phyloP scores from a whole-genome alignment of 2,113 vertebrate species.

The Anseranas semipalmata region DNA sequence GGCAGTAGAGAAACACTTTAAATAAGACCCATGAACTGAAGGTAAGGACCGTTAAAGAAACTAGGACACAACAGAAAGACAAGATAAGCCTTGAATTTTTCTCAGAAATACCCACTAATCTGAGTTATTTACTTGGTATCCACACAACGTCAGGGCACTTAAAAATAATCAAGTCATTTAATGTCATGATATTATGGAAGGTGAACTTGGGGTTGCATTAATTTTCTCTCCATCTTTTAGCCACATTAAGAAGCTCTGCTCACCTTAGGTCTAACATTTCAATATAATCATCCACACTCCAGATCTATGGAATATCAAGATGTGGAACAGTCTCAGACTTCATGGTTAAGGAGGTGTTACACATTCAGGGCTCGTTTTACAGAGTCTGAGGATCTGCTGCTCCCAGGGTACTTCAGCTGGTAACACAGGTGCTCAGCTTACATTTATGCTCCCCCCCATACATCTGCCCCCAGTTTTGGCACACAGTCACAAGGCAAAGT shows the following conservation, averaged over 20 bases:
- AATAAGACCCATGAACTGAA: neutral
- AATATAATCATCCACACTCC: neutral
- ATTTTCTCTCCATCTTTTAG: slow-evolving; percentile 16
- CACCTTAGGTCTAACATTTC: neutral
- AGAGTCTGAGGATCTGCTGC: neutral
- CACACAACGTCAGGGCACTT: neutral
- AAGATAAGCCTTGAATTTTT: neutral
- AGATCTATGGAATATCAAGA: neutral
- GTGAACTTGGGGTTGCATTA: neutral
- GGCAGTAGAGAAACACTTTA: neutral
- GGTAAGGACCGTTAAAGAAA: neutral
- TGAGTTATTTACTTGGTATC: neutral
- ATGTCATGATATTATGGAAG: neutral
- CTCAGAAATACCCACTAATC: neutral
- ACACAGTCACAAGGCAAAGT: neutral
- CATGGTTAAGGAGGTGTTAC: neutral
- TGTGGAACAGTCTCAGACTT: neutral
- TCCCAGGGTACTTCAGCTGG: neutral
- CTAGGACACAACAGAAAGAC: neutral
- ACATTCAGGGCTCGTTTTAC: neutral
- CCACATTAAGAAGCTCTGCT: neutral
- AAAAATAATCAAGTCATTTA: neutral
- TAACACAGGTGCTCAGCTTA: neutral
- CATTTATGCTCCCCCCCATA: neutral
- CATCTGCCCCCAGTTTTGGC: neutral